These are phyloP conservation scores for Lasioglossum marginatum DNA, from an alignment of 2,888 invertebrate species.

Conservation along the genomic window DNA sequence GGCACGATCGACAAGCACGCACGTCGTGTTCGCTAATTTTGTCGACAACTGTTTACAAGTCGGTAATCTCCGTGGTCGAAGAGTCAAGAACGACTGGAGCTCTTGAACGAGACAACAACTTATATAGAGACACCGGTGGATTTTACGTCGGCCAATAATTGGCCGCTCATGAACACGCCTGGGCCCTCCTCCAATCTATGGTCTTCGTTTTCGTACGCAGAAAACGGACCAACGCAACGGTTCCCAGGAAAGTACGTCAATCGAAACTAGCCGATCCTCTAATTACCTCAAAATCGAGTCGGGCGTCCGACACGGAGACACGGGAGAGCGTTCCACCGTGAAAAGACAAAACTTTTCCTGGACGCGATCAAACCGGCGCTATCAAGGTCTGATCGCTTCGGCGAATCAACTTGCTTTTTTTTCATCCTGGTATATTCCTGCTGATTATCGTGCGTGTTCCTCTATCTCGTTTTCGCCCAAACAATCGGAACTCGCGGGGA, in stretches of 20 bases:
- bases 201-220: not conserved
- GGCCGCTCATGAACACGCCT: conserved; percentile 29
- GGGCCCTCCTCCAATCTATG: not conserved
- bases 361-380: conserved; percentile 47
- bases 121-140: conserved; percentile 77
- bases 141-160: conserved; percentile 74
- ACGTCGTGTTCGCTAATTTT: conserved; percentile 21
- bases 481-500: not conserved
- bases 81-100: conserved; percentile 79
- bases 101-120: conserved; percentile 77
- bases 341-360: conserved; percentile 60
- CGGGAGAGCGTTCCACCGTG: no score
- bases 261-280: not conserved
- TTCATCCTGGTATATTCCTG: conserved; percentile 69
- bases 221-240: no score
- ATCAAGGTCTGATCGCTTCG: conserved; percentile 77
- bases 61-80: conserved; percentile 64
- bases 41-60: not conserved
- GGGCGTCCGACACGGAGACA: not conserved
- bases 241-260: not conserved
- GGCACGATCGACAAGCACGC: conserved; percentile 29
- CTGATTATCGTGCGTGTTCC: not conserved
- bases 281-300: not conserved
- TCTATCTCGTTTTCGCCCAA: not conserved
- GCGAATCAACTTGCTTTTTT: conserved; percentile 71